Percentiles rank a stretch among this genome's conserved stretches.
Evolutionary conservation across 2,113 vertebrate species (phyloP).

Genomic region (Psettodes erumei): DNA sequence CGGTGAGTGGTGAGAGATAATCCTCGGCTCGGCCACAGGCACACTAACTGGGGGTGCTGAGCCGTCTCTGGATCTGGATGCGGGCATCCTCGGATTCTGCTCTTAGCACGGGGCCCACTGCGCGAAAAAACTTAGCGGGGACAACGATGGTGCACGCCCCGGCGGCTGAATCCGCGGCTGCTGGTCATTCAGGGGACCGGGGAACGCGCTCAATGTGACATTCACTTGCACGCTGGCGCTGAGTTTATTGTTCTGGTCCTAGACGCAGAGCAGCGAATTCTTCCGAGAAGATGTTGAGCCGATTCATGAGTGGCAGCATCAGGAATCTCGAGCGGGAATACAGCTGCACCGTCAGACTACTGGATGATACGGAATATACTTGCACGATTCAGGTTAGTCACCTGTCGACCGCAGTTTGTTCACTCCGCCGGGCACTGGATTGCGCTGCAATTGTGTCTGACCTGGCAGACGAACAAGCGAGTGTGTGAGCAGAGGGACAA

Average conservation of each 20-base stretch:
- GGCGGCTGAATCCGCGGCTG: slow-evolving; percentile 60
- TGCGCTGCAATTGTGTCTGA: slow-evolving; percentile 55
- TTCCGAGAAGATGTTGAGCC: slow-evolving; percentile 94
- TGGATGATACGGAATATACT: slow-evolving; percentile 97
- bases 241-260: slow-evolving; percentile 83
- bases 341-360: slow-evolving; percentile 95
- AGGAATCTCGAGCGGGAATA: slow-evolving; percentile 95
- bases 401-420: slow-evolving; percentile 58
- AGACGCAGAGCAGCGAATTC: slow-evolving; percentile 75
- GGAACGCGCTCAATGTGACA: slow-evolving; percentile 79
- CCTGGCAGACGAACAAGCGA: slow-evolving; percentile 38
- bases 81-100: slow-evolving; percentile 71
- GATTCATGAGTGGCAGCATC: slow-evolving; percentile 96
- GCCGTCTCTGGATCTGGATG: slow-evolving; percentile 71
- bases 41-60: too few relatives aligned
- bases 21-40: slow-evolving; percentile 50
- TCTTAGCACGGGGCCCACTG: slow-evolving; percentile 40
- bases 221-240: slow-evolving; percentile 69
- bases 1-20: slow-evolving; percentile 78
- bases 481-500: slow-evolving; percentile 30
- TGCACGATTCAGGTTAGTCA: slow-evolving; percentile 94
- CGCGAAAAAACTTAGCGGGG: slow-evolving; percentile 55
- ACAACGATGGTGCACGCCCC: slow-evolving; percentile 72
- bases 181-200: slow-evolving; percentile 59
- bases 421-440: slow-evolving; percentile 10